Evolutionary conservation across 2,113 vertebrate species (phyloP).

Genomic region (Myrmecophaga tridactyla): DNA sequence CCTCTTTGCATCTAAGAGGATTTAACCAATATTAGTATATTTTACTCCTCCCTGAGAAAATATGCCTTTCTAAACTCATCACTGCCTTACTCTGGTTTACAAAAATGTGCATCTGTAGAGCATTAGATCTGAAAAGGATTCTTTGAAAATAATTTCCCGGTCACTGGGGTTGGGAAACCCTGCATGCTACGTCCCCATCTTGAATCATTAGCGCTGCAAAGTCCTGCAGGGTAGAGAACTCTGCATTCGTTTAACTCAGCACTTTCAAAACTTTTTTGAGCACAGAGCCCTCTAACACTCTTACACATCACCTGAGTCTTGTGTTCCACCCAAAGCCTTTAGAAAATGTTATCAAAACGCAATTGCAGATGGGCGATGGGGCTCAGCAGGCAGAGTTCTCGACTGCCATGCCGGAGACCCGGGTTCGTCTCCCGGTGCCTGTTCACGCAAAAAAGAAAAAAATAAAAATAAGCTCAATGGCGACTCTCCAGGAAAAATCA

Average conservation of each 20-base stretch:
- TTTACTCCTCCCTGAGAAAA: slow-evolving; percentile 34
- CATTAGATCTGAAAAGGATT: neutral
- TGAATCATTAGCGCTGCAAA: neutral
- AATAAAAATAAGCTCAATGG: too few species aligned
- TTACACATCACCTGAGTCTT: neutral
- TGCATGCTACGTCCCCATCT: neutral
- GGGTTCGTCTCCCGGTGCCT: too few species aligned
- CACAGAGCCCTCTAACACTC: neutral
- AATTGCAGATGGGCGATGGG: too few species aligned
- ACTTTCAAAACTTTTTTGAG: neutral
- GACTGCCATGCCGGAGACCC: too few species aligned
- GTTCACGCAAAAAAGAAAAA: too few species aligned
- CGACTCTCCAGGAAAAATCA: too few species aligned
- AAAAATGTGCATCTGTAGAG: neutral
- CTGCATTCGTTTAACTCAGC: neutral
- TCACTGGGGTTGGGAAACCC: neutral
- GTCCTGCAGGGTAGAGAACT: neutral
- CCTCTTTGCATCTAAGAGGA: slow-evolving; percentile 59
- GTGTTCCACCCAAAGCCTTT: neutral
- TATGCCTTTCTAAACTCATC: slow-evolving; percentile 1
- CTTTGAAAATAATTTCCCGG: neutral
- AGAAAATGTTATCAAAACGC: neutral
- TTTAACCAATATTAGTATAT: slow-evolving; percentile 51
- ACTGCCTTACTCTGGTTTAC: neutral
- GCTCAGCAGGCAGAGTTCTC: too few species aligned